phyloP scores from a whole-genome alignment of 2,888 invertebrate genomes.

The Platycheirus albimanus region DNA sequence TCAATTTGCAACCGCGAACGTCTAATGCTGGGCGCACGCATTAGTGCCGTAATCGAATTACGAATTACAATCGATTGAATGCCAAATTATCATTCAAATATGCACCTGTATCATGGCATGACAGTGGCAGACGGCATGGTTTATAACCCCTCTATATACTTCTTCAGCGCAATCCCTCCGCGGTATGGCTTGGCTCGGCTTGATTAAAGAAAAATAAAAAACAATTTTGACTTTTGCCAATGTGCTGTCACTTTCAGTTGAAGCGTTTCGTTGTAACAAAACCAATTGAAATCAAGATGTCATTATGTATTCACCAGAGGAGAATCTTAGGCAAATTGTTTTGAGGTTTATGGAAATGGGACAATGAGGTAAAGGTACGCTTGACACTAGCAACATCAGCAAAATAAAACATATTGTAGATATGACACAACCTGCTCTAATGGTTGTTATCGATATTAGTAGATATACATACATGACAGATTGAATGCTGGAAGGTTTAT shows the following conservation, averaged over 20 bases:
- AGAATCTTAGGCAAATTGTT: slow-evolving; percentile 56
- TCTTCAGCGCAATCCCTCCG: neutral
- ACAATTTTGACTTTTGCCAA: slow-evolving; percentile 50
- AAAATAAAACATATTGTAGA: slow-evolving; percentile 1
- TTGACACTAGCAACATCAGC: neutral
- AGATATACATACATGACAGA: neutral
- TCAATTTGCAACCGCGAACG: slow-evolving; percentile 22
- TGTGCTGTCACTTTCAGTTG: slow-evolving; percentile 40
- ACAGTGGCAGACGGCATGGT: slow-evolving; percentile 12
- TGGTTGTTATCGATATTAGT: slow-evolving; percentile 40
- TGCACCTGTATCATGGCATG: neutral
- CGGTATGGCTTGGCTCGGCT: no score
- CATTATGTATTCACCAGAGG: slow-evolving; percentile 58
- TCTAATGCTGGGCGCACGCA: neutral
- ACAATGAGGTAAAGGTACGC: slow-evolving; percentile 46
- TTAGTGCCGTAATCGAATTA: slow-evolving; percentile 19
- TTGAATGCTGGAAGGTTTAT: neutral
- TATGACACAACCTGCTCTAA: slow-evolving; percentile 65
- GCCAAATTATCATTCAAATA: slow-evolving; percentile 22
- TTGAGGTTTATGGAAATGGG: slow-evolving; percentile 57
- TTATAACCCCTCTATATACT: neutral
- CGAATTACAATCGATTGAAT: neutral
- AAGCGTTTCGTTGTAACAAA: slow-evolving; percentile 13
- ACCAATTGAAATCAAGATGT: slow-evolving; percentile 31
- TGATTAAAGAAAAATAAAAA: neutral